These are phyloP conservation scores for Tyto alba DNA, from an alignment of 2,113 vertebrate species.

Conservation along the genomic window DNA sequence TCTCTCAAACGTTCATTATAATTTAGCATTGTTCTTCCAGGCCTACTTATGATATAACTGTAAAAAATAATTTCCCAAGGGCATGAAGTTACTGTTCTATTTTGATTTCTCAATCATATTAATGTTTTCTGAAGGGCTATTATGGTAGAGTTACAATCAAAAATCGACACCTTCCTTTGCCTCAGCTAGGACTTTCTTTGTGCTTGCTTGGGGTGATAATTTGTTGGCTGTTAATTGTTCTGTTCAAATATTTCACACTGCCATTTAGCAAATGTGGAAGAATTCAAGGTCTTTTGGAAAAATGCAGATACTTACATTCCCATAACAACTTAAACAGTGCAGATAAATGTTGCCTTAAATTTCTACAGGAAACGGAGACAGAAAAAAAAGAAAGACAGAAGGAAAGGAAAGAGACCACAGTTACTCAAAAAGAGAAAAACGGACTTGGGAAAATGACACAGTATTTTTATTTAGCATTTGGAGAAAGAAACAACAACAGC, in stretches of 20 bases:
- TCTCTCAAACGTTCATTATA: not conserved
- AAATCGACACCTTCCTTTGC: not conserved
- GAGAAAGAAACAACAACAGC: not conserved
- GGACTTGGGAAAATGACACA: not conserved
- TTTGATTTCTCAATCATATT: not conserved
- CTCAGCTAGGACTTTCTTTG: not conserved
- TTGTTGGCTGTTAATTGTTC: not conserved
- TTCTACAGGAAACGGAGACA: not conserved
- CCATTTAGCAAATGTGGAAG: not conserved
- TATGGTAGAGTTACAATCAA: not conserved
- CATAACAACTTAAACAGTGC: not conserved
- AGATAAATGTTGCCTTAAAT: not conserved
- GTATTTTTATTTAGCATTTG: not conserved
- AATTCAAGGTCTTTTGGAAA: not conserved
- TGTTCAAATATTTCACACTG: not conserved
- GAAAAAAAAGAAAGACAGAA: not conserved
- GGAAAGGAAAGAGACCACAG: not conserved
- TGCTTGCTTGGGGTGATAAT: not conserved
- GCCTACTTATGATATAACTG: not conserved
- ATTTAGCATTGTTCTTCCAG: not conserved
- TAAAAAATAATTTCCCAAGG: not conserved
- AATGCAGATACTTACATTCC: not conserved
- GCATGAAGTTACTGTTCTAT: not conserved
- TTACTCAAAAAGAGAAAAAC: not conserved
- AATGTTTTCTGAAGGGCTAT: not conserved